Base-by-base conservation (phyloP, 2,888 invertebrate species). In the Bimastos eiseni region DNA sequence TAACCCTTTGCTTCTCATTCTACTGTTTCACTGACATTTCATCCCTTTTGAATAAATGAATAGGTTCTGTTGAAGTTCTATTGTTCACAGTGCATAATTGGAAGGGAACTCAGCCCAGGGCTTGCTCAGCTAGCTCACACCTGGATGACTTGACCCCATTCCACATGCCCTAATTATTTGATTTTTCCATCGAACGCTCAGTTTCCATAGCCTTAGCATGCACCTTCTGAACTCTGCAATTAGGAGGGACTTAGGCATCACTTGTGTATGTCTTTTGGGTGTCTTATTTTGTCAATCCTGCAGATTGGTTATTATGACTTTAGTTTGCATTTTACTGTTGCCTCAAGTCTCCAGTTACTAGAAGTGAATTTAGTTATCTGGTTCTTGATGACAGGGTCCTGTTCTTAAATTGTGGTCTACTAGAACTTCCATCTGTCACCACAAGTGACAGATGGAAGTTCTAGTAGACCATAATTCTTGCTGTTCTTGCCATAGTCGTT, bases 41-140 rank as follows among this genome's bases (percentile, higher is more conserved):
- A 70, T 70, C 70, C 70, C 70, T n/a, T 21, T 70, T 70, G 70
- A n/a, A 70, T 70, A 70, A 70, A 70, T 70, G 70, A 70, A 70
- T 70, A 70, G 70, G n/a, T 70, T 70, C n/a, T 13, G 13, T n/a
- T 70, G 70, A n/a, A 8, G 70, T 70, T n/a, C 70, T 70, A 70
- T 70, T 70, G 70, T 70, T n/a, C n/a, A n/a, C 70, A 70, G 70
- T 70, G 70, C 70, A 70, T 70, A 70, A 70, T 70, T 70, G n/a
- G 30, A 70, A 70, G 70, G 70, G n/a, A 70, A 70, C 70, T 70
- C 70, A 70, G 30, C n/a, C 70, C n/a, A 70, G 70, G 30, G 70
- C n/a, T 70, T 70, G n/a, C 30, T 11, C 70, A 70, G 70, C n/a
- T 70, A 70, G 70, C n/a, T 70, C 30, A 70, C 70, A 70, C 70